A percentile compares a stretch with the other conserved stretches of the same genome.
These are phyloP conservation scores for Sepioteuthis lessoniana DNA, from an alignment of 2,888 invertebrate species.

Conservation along the genomic window DNA sequence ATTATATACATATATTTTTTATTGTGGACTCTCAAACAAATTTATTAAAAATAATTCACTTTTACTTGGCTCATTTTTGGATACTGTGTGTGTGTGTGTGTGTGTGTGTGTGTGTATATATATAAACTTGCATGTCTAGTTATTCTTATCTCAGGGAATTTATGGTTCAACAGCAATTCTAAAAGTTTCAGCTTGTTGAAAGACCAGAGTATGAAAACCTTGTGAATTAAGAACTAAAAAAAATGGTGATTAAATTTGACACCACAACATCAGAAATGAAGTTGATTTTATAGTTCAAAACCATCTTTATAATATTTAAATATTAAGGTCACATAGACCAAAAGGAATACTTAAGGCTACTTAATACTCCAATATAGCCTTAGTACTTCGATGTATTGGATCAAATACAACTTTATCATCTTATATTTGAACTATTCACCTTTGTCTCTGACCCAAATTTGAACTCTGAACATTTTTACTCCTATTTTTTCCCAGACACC, in stretches of 20 bases:
- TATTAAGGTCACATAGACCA: neutral
- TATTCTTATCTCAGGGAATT: neutral
- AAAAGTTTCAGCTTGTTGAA: neutral
- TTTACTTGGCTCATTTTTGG: neutral
- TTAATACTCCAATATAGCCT: neutral
- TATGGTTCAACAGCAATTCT: neutral
- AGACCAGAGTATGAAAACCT: conserved; percentile 13
- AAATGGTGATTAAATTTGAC: neutral
- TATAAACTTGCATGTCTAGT: neutral
- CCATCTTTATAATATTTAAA: neutral
- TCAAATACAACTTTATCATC: neutral
- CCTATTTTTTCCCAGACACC: too few species aligned
- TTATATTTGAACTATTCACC: neutral
- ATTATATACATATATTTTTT: neutral
- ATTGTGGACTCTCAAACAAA: neutral
- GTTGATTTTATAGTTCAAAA: neutral
- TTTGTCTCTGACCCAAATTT: neutral
- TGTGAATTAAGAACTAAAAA: neutral
- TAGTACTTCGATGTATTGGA: neutral
- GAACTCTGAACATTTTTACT: too few species aligned
- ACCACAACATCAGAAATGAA: neutral
- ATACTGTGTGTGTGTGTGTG: neutral
- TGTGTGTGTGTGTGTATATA: neutral
- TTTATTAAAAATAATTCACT: neutral
- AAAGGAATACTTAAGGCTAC: neutral